Evolutionary conservation across 2,888 invertebrate genomes (phyloP).

Genomic region (Alviniconcha strummeri): DNA sequence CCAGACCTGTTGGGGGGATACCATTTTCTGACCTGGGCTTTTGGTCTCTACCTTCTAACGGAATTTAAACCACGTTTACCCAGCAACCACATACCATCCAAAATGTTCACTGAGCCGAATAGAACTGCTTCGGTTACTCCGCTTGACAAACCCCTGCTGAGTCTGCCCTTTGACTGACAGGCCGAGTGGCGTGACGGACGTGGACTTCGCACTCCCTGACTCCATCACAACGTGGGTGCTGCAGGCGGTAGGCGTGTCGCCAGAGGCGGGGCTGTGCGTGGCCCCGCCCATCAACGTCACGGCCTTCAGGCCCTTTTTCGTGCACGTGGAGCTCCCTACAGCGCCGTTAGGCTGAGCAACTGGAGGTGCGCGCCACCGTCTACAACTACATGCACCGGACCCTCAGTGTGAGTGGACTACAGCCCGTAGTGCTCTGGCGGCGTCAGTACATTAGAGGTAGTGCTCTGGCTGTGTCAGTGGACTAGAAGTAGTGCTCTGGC

Average conservation of each 20-base stretch:
- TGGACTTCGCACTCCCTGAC: slow-evolving; percentile 48
- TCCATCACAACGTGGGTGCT: slow-evolving; percentile 53
- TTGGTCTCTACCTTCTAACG: no score
- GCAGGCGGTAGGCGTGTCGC: slow-evolving; percentile 49
- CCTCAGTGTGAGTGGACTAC: slow-evolving; percentile 37
- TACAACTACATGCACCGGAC: slow-evolving; percentile 48
- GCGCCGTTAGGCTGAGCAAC: slow-evolving; percentile 50
- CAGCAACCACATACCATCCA: no score
- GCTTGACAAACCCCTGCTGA: no score
- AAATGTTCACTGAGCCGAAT: no score
- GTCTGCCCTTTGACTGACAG: slow-evolving; percentile 24
- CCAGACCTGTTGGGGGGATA: no score
- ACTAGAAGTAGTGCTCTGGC: no score
- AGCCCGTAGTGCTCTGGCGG: not conserved
- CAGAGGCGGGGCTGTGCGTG: slow-evolving; percentile 48
- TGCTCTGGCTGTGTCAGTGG: no score
- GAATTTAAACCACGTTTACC: no score
- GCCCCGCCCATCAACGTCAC: slow-evolving; percentile 45
- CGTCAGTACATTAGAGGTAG: no score
- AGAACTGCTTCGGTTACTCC: no score
- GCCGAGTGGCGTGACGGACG: slow-evolving; percentile 40
- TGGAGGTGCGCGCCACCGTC: slow-evolving; percentile 53
- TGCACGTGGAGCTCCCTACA: slow-evolving; percentile 54
- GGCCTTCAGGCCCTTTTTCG: slow-evolving; percentile 52
- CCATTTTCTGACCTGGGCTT: no score